Evolutionary conservation across 2,888 invertebrate species (phyloP).

Genomic region (Omphaloscelis lunosa): DNA sequence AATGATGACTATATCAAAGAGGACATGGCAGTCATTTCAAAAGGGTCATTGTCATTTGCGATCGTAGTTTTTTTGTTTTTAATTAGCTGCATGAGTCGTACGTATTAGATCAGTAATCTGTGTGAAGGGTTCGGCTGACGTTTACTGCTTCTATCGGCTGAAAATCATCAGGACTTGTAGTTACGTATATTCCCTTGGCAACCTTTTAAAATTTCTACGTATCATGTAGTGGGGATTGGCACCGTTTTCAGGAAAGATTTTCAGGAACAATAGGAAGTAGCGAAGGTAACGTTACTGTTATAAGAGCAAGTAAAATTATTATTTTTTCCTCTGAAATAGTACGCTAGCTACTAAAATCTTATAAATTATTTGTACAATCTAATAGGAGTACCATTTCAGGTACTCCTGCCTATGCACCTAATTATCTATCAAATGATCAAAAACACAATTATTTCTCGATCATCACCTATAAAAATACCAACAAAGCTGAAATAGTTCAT

Average conservation of each 20-base stretch:
- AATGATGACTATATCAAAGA: background rate
- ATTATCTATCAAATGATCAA: background rate
- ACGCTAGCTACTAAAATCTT: background rate
- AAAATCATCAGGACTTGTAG: background rate
- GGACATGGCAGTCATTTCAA: background rate
- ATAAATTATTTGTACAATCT: background rate
- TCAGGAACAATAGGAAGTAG: slow-evolving; percentile 18
- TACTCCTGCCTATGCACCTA: no score
- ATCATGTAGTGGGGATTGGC: slow-evolving; percentile 9
- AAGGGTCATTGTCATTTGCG: background rate
- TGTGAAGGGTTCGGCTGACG: background rate
- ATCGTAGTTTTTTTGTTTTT: background rate
- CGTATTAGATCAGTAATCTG: background rate
- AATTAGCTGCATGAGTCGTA: background rate
- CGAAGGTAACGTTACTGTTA: slow-evolving; percentile 16
- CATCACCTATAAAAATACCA: background rate
- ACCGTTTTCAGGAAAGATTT: slow-evolving; percentile 28
- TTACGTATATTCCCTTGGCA: background rate
- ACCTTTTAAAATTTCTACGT: background rate
- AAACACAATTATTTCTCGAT: background rate
- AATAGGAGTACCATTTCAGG: background rate
- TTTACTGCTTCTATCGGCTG: no score
- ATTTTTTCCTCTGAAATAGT: background rate
- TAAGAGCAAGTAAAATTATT: slow-evolving; percentile 24
- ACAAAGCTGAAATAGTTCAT: background rate